phyloP scores from a whole-genome alignment of 2,113 vertebrate species.

The Podarcis raffonei region DNA sequence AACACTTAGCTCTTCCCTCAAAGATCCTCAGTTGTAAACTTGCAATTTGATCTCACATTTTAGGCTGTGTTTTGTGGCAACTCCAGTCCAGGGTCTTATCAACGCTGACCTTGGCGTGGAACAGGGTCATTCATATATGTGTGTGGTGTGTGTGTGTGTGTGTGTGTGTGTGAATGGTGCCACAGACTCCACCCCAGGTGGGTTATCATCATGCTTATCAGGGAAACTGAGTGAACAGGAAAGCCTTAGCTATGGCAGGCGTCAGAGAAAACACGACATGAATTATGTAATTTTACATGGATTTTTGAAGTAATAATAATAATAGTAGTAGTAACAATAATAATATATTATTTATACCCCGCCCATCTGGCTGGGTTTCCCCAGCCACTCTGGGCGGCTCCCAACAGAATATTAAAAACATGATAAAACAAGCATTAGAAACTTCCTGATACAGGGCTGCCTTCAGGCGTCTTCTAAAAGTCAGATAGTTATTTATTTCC shows the following conservation, averaged over 20 bases:
- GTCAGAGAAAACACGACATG: no score
- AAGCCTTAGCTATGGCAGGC: not conserved
- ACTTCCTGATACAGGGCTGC: no score
- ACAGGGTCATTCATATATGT: not conserved
- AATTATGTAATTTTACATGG: no score
- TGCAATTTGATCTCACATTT: not conserved
- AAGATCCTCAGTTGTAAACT: not conserved
- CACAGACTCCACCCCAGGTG: not conserved
- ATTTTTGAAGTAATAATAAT: no score
- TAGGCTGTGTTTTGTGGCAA: not conserved
- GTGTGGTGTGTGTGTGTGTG: not conserved
- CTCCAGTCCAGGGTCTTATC: not conserved
- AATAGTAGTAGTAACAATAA: no score
- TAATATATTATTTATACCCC: no score
- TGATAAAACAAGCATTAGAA: no score
- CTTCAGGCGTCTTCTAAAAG: no score
- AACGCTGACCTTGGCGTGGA: not conserved
- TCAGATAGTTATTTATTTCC: no score
- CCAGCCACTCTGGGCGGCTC: no score
- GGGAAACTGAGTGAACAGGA: not conserved
- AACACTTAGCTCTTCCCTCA: not conserved
- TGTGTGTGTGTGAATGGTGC: not conserved
- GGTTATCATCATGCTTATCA: not conserved
- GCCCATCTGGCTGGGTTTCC: no score
- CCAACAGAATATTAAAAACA: no score